Evolutionary conservation across 2,888 invertebrate genomes (phyloP), one percentile per base, ranked within the genome.

Genomic region (Hecatera dysodea): DNA sequence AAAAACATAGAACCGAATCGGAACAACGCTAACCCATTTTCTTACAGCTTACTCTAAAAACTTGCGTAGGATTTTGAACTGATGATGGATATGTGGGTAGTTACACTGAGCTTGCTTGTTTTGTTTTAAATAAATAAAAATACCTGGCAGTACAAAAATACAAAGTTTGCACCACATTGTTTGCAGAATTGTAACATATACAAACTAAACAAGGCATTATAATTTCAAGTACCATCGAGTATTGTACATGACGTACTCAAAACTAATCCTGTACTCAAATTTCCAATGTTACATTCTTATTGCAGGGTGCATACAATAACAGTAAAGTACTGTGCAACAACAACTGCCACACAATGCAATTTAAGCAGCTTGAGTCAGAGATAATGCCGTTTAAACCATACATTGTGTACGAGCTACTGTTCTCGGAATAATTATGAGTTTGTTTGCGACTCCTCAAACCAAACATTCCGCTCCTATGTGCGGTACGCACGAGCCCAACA

Each of bases 401-500:
- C 89, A 91, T 88, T 90, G 90, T 88, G 87, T 86, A 86, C 86
- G 85, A 88, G 86, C 88, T 89, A 87, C 85, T 87, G 87, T 93
- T 93, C 93, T 89, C 84, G 82, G 92, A 93, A 93, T 92, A 93
- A 93, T 92, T 91, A 91, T 83, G 90, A 91, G 89, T 92, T 92
- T 93, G 94, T 93, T 94, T 93, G 94, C 91, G 93, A 93, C 92
- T 93, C 92, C 90, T 93, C 91, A 91, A 93, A 93, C 92, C 93
- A 94, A 94, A 94, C 92, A 93, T 91, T 92, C 91, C 91, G 90
- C 90, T 92, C 89, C 91, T 90, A 92, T 90, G 91, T 89, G 90
- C 90, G 89, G 67, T 74, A 78, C 72, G 91, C 90, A 91, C 93
- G 91, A 92, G 36, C 8, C 93, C 92, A 90, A 87, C 88, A 87